These are phyloP conservation scores for Sericinus montela DNA, from an alignment of 2,888 invertebrate species.

Conservation along the genomic window DNA sequence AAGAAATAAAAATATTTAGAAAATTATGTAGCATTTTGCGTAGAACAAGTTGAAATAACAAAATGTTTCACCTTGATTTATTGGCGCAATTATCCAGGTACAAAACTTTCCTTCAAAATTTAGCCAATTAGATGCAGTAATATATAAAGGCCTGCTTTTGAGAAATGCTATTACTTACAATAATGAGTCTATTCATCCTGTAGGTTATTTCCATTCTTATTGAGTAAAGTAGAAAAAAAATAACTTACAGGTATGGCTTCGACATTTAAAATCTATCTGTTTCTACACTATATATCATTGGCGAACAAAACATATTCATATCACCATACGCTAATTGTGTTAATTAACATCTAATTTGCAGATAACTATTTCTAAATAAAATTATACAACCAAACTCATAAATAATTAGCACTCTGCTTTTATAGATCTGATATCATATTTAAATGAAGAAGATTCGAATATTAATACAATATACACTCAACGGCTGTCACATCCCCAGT, in stretches of 20 bases:
- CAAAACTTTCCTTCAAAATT: constrained; percentile 51
- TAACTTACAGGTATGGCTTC: constrained; percentile 47
- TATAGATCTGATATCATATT: constrained; percentile 22
- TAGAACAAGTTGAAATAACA: constrained; percentile 15
- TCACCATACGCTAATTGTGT: constrained; percentile 57
- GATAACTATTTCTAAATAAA: constrained; percentile 40
- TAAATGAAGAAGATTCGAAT: constrained; percentile 11
- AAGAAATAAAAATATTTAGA: constrained; percentile 20
- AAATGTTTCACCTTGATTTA: constrained; percentile 32
- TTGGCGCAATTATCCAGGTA: constrained; percentile 72
- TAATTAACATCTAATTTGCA: constrained; percentile 51
- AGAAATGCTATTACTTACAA: constrained; percentile 49
- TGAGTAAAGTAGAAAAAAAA: constrained; percentile 42
- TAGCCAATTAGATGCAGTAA: constrained; percentile 45
- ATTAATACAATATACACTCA: constrained; percentile 11
- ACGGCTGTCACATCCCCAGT: neutral
- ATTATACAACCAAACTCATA: constrained; percentile 34
- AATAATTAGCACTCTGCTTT: constrained; percentile 37
- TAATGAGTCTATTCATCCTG: constrained; percentile 42
- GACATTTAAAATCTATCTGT: constrained; percentile 47
- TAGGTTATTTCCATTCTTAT: constrained; percentile 46
- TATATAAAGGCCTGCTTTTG: constrained; percentile 48
- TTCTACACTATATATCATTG: constrained; percentile 54
- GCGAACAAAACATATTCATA: constrained; percentile 54
- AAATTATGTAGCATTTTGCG: constrained; percentile 16